phyloP scores from a whole-genome alignment of 1,140 invertebrate species.

The Drosophila pseudoananassae region DNA sequence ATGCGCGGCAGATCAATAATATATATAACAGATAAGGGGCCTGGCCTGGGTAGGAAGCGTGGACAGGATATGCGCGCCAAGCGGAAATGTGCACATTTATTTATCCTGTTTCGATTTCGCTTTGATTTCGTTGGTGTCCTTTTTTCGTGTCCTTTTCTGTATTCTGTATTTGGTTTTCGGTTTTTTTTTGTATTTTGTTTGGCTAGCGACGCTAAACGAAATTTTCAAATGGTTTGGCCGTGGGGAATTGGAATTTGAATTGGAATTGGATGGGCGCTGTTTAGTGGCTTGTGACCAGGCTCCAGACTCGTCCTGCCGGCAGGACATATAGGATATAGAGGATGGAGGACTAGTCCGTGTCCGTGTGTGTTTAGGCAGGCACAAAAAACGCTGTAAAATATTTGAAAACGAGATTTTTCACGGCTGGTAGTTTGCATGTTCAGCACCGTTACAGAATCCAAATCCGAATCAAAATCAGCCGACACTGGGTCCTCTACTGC shows the following conservation, averaged over 20 bases:
- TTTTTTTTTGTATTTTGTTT: constrained; percentile 18
- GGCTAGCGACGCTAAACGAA: constrained; percentile 39
- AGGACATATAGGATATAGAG: neutral
- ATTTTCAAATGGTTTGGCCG: constrained; percentile 42
- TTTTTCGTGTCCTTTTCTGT: constrained; percentile 29
- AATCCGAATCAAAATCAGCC: neutral
- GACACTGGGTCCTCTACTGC: no score
- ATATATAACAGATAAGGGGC: constrained; percentile 62
- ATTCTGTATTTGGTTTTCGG: neutral
- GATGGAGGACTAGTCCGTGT: neutral
- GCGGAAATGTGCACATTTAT: constrained; percentile 82
- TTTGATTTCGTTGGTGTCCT: constrained; percentile 60
- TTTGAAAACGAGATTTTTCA: constrained; percentile 81
- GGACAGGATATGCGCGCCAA: constrained; percentile 80
- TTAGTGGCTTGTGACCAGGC: constrained; percentile 65
- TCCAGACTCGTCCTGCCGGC: neutral
- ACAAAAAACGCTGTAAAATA: constrained; percentile 81
- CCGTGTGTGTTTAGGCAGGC: constrained; percentile 58
- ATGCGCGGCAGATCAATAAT: constrained; percentile 82
- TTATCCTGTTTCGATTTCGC: constrained; percentile 82
- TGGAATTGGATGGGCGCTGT: constrained; percentile 35
- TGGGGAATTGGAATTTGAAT: constrained; percentile 2
- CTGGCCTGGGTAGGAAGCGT: constrained; percentile 57
- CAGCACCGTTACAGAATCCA: constrained; percentile 61
- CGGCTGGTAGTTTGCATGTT: constrained; percentile 81